Evolutionary conservation across 2,797 vertebrate species (phyloP).

Genomic region (Malacoctenus gilli): DNA sequence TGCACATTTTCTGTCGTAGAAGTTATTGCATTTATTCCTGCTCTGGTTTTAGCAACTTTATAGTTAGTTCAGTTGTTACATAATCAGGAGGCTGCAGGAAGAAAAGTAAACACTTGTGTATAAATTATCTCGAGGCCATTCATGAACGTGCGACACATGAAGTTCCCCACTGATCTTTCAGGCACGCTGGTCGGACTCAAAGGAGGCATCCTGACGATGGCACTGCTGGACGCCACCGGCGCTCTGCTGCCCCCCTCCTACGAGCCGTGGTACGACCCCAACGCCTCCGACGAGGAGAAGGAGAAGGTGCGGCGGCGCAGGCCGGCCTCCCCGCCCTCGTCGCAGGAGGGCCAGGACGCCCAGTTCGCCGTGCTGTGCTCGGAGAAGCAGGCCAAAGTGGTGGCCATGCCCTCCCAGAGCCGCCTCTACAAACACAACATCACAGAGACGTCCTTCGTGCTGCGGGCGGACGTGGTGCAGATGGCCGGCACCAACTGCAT

Average conservation of each 20-base stretch:
- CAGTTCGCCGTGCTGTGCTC: constrained; percentile 96
- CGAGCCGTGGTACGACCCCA: constrained; percentile 92
- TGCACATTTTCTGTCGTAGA: no score
- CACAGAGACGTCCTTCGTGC: constrained; percentile 95
- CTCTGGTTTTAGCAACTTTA: no score
- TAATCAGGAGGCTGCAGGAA: no score
- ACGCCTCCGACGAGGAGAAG: constrained; percentile 90
- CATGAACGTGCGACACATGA: no score
- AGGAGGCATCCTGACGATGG: constrained; percentile 92
- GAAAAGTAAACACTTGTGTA: no score
- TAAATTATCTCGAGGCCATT: no score
- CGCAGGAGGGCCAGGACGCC: constrained; percentile 90
- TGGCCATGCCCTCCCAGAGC: constrained; percentile 92
- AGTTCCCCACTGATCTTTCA: constrained; percentile 53
- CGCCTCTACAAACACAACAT: constrained; percentile 94
- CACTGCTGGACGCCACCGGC: constrained; percentile 89
- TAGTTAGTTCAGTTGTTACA: no score
- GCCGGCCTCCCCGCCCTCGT: constrained; percentile 88
- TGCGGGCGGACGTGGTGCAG: constrained; percentile 91
- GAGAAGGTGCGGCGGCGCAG: constrained; percentile 88
- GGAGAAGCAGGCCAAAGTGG: constrained; percentile 97
- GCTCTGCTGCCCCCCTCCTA: constrained; percentile 87
- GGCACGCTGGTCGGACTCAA: constrained; percentile 91
- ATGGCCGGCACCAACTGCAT: constrained; percentile 91
- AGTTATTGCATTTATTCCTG: no score